Evolutionary conservation across 2,797 vertebrate species (phyloP).

Genomic region (Sebastes oblongus): DNA sequence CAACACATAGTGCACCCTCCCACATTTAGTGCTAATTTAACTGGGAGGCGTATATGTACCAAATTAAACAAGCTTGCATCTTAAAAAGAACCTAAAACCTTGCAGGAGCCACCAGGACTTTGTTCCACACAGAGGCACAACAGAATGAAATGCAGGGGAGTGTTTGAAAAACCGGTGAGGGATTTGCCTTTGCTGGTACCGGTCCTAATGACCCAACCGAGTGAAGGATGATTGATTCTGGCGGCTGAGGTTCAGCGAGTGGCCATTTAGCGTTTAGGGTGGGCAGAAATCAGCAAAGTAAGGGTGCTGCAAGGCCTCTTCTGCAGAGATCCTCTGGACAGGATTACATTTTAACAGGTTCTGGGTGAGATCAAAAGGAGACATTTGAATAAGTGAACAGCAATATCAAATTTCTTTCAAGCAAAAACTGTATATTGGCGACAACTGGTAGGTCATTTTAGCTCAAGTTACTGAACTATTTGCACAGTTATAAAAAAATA

Average conservation of each 20-base stretch:
- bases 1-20: slow-evolving; percentile 6
- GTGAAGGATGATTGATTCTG: slow-evolving; percentile 65
- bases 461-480: neutral
- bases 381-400: neutral
- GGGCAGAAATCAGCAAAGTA: slow-evolving; percentile 89
- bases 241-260: slow-evolving; percentile 23
- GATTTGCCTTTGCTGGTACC: slow-evolving; percentile 52
- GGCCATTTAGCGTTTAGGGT: slow-evolving; percentile 70
- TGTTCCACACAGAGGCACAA: slow-evolving; percentile 68
- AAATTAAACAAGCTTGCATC: slow-evolving; percentile 49
- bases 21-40: slow-evolving; percentile 24
- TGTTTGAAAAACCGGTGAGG: slow-evolving; percentile 39
- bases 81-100: slow-evolving; percentile 51
- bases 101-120: slow-evolving; percentile 43
- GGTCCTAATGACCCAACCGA: slow-evolving; percentile 59
- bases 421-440: neutral
- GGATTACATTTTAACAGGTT: slow-evolving; percentile 95
- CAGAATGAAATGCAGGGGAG: slow-evolving; percentile 53
- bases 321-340: slow-evolving; percentile 91
- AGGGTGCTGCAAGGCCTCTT: slow-evolving; percentile 90
- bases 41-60: slow-evolving; percentile 8
- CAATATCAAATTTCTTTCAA: neutral
- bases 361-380: slow-evolving; percentile 69
- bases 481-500: neutral
- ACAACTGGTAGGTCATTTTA: neutral